phyloP scores from a whole-genome alignment of 2,113 vertebrate species.

The western clawed frog (Xenopus tropicalis) region DNA sequence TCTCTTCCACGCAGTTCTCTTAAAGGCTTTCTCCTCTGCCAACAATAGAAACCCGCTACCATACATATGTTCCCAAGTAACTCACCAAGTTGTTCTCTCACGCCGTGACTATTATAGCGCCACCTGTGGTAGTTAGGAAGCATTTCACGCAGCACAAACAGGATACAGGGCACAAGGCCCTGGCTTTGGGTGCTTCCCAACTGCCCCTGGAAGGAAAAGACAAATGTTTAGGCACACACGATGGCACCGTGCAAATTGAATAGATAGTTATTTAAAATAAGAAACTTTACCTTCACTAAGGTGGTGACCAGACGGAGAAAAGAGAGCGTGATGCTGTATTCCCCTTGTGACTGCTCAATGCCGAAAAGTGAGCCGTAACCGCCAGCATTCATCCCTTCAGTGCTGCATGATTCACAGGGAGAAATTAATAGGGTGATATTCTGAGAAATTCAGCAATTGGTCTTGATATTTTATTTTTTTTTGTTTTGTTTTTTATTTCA shows the following conservation, averaged over 20 bases:
- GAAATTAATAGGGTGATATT: too few species aligned
- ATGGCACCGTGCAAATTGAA: background rate
- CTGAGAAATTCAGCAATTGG: too few species aligned
- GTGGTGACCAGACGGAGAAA: conserved; percentile 89
- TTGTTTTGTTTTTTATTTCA: too few species aligned
- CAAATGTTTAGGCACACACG: background rate
- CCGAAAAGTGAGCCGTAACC: conserved; percentile 91
- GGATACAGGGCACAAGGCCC: conserved; percentile 88
- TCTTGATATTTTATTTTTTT: too few species aligned
- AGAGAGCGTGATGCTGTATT: conserved; percentile 87
- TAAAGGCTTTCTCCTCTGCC: too few species aligned
- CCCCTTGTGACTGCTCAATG: conserved; percentile 90
- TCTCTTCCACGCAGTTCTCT: too few species aligned
- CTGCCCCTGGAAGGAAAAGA: conserved; percentile 74
- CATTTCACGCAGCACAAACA: conserved; percentile 96
- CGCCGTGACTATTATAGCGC: conserved; percentile 89
- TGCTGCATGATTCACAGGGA: conserved; percentile 58
- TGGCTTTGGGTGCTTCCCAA: conserved; percentile 92
- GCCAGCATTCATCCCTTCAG: conserved; percentile 95
- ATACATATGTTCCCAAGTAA: too few species aligned
- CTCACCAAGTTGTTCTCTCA: conserved; percentile 89
- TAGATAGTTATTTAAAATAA: background rate
- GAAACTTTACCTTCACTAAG: conserved; percentile 80
- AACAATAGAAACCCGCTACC: too few species aligned
- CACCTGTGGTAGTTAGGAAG: conserved; percentile 95